These are phyloP conservation scores for Dascillus cervinus DNA, from an alignment of 2,888 invertebrate species.

Conservation along the genomic window DNA sequence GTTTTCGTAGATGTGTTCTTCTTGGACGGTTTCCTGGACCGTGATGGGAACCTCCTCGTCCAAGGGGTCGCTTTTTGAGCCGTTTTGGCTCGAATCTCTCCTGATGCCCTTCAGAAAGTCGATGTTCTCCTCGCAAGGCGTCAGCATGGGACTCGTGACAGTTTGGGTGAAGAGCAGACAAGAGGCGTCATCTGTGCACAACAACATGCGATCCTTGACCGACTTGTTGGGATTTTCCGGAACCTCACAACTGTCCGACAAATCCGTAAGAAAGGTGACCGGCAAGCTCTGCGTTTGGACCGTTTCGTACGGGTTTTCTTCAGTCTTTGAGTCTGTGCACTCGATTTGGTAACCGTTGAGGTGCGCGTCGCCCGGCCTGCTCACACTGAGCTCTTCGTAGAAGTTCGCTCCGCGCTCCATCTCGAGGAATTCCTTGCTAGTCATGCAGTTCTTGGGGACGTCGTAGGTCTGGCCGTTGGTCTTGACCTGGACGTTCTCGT, in stretches of 20 bases:
- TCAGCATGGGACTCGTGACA: slow-evolving; percentile 41
- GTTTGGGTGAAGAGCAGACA: slow-evolving; percentile 41
- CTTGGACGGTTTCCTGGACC: slow-evolving; percentile 10
- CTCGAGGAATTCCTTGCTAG: not conserved
- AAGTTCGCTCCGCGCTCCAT: too few relatives aligned
- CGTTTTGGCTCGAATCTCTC: slow-evolving; percentile 23
- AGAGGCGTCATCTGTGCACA: slow-evolving; percentile 37
- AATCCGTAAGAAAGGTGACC: slow-evolving; percentile 11
- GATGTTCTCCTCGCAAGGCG: slow-evolving; percentile 41
- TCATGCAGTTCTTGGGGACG: not conserved
- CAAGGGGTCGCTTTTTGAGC: slow-evolving; percentile 14
- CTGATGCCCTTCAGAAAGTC: slow-evolving; percentile 41
- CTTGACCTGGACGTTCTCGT: slow-evolving; percentile 8
- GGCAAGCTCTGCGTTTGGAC: slow-evolving; percentile 6
- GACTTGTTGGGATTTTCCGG: slow-evolving; percentile 23
- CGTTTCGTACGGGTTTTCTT: slow-evolving; percentile 1
- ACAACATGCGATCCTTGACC: slow-evolving; percentile 38
- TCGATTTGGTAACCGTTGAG: too few relatives aligned
- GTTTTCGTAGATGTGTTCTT: slow-evolving; percentile 24
- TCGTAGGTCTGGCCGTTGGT: slow-evolving; percentile 1
- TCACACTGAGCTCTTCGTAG: too few relatives aligned
- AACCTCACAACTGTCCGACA: slow-evolving; percentile 16
- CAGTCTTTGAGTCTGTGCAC: too few relatives aligned
- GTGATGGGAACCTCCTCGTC: slow-evolving; percentile 4
- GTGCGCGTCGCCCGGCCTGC: too few relatives aligned